Evolutionary conservation across 2,888 invertebrate genomes (phyloP), one percentile per base, ranked within the genome.

Genomic region (Erpobdella octoculata): DNA sequence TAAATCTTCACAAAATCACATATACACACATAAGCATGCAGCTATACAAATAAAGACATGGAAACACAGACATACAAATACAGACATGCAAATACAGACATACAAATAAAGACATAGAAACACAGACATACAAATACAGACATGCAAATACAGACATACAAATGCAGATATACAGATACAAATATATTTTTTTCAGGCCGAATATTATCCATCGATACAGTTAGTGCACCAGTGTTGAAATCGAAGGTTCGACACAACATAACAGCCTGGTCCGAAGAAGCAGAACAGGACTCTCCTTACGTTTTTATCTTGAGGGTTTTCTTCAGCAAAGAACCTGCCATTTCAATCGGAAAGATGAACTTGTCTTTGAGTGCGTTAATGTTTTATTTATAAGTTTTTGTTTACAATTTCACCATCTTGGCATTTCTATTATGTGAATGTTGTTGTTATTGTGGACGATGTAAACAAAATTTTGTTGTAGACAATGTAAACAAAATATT

Each of bases 241-340:
- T 74, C 72, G 2, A 71, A 67, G 46, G 68, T 76, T 9, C 65
- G 67, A 28, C 62, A 71, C 48, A 67, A 72, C 28, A 31, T 64
- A n/a, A 74, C 75, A 3, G 38, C 35, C 5, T 76, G 76, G 76
- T 58, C 65, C n/a, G 75, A 76, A 31, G 48, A 48, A 8, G 71
- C 69, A n/a, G 72, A 73, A n/a, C 67, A 71, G 3, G 76, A 76
- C 69, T 46, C 53, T 31, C 72, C 74, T 12, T 74, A 76, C 67
- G 75, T 74, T 28, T 75, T 76, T 71, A 64, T 73, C 15, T 46
- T 76, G 8, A 58, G 76, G n/a, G 65, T 76, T 21, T 76, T 75
- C 64, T 72, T 59, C 67, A 71, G 59, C 59, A 69, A 70, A 41
- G 70, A 73, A 33, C 18, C 53, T n/a, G 58, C 46, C 58, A 5